Base-by-base conservation (phyloP, 1,140 invertebrate genomes). In the Palaemon carinicauda region DNA sequence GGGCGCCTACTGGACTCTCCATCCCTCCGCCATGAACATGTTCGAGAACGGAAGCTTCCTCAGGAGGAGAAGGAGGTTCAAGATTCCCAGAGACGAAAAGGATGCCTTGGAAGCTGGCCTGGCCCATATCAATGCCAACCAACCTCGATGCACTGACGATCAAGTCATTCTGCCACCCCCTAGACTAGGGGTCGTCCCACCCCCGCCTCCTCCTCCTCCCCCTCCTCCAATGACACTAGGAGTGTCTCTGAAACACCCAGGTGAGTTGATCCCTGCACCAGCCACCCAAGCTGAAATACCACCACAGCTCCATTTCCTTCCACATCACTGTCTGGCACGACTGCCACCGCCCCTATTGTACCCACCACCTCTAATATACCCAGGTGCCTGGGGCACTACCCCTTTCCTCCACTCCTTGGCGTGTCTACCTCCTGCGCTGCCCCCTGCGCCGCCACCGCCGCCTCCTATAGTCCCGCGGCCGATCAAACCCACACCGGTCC, bases 21-120 rank as follows among this genome's bases (percentile, higher is more conserved):
- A 86, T 31, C 84, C 84, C 9, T 86, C 84, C 50, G 84, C 84
- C 84, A 86, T 86, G 77, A 86, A 86, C 65, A 86, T 86, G 84
- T 86, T 86, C 65, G 84, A 86, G 77, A 86, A 86, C 77, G 84
- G 84, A 29, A 86, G 84, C 60, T 86, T 86, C 77, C 77, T 86
- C 60, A 17, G 84, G 10, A 56, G 84, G 56, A 79, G 84, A 33
- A 86, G 80, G 84, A 14, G 84, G 1, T 86, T 86, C 65, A 86
- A 80, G 84, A 86, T 86, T n/a, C 84, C 84, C 41, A 52, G 24
- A 31, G 27, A 51, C 41, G 84, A 86, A 60, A 86, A 86, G 50
- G 75, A 80, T 24, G 77, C 78, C 50, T 17, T 80, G 15, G 75
- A 86, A 78, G 77, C 51, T 14, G 84, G 77, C 53, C 82, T 83